phyloP scores from a whole-genome alignment of 2,113 vertebrate genomes.

The Aldabrachelys gigantea region DNA sequence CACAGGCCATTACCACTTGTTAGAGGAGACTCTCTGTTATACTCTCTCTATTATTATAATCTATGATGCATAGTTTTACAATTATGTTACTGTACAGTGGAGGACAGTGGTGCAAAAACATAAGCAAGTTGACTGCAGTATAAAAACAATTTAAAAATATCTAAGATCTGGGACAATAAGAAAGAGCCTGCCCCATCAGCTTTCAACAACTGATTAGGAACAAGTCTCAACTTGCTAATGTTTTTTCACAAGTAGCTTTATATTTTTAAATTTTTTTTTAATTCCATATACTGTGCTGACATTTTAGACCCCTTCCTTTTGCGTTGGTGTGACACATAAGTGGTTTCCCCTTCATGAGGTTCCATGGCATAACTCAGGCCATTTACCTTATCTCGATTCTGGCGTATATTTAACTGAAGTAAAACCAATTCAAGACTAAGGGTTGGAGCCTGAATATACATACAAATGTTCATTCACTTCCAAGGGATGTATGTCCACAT shows the following conservation, averaged over 20 bases:
- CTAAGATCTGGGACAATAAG: background rate
- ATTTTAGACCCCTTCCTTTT: background rate
- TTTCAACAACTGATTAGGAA: background rate
- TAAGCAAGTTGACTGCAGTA: background rate
- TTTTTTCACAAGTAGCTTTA: background rate
- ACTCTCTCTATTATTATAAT: background rate
- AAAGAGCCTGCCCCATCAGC: background rate
- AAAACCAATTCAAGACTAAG: background rate
- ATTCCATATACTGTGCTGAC: background rate
- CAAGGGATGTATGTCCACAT: background rate
- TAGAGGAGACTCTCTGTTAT: background rate
- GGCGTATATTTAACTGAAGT: background rate
- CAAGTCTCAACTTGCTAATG: background rate
- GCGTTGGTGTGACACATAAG: background rate
- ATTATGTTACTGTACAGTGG: background rate
- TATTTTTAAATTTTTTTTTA: background rate
- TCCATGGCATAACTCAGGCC: background rate
- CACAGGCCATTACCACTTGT: background rate
- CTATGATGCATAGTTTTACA: background rate
- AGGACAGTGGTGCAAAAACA: background rate
- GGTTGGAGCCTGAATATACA: background rate
- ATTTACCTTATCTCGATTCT: background rate
- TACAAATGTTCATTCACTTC: background rate
- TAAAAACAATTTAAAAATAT: background rate
- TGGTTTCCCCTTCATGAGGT: background rate